Conservation (phyloP, 2,888 invertebrate genomes). For the Drosophila emarginata region DNA sequence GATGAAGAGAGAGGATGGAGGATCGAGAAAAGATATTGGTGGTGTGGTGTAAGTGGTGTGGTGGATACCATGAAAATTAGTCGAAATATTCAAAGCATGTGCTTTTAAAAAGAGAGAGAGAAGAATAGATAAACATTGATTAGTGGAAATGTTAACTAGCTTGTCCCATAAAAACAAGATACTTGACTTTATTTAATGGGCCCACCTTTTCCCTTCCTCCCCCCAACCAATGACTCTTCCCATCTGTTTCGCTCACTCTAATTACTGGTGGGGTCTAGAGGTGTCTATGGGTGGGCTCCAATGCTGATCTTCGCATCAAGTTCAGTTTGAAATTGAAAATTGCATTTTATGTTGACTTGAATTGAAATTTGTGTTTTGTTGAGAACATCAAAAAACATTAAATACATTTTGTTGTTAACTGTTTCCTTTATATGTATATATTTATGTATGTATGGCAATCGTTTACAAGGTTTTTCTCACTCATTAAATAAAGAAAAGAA, state of each 20-base stretch:
- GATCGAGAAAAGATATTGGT: not conserved
- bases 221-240: no score
- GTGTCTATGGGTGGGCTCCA: conserved; percentile 37
- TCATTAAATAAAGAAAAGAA: no score
- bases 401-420: not conserved
- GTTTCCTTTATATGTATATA: no score
- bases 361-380: no score
- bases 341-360: conserved; percentile 40
- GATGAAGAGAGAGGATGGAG: not conserved
- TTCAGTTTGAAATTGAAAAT: conserved; percentile 45
- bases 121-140: conserved; percentile 48
- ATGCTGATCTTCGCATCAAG: conserved; percentile 20
- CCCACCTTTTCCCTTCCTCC: not conserved
- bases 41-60: not conserved
- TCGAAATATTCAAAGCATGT: conserved; percentile 65
- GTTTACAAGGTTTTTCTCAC: no score
- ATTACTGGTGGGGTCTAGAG: not conserved
- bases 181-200: conserved; percentile 43
- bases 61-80: conserved; percentile 45
- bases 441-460: no score
- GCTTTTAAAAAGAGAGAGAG: conserved; percentile 10
- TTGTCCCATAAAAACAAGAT: conserved; percentile 56
- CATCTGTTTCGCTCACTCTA: not conserved
- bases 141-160: conserved; percentile 62
- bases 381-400: not conserved